phyloP scores from a whole-genome alignment of 2,888 invertebrate genomes.

The Protodeltote pygarga region DNA sequence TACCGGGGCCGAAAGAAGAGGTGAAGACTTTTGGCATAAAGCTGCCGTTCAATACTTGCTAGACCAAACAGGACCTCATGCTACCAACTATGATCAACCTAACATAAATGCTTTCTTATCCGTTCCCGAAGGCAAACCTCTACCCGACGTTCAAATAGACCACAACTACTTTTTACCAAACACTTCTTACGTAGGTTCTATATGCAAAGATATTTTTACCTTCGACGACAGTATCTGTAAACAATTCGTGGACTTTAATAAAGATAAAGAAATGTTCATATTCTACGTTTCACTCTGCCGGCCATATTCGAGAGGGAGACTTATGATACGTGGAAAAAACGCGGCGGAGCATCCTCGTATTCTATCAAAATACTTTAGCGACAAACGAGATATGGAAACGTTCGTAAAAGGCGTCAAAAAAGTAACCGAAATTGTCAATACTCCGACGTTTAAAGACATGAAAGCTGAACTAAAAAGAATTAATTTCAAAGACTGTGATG shows the following conservation, averaged over 20 bases:
- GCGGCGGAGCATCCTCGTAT: constrained; percentile 72
- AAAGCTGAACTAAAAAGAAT: constrained; percentile 73
- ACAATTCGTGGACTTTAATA: constrained; percentile 70
- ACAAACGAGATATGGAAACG: constrained; percentile 68
- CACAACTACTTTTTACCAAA: constrained; percentile 79
- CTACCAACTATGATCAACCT: constrained; percentile 78
- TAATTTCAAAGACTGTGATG: constrained; percentile 68
- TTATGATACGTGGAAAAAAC: constrained; percentile 65
- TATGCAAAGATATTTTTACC: constrained; percentile 67
- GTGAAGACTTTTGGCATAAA: constrained; percentile 69
- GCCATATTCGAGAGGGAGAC: constrained; percentile 72
- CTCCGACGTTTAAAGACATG: constrained; percentile 64
- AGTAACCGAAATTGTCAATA: constrained; percentile 68
- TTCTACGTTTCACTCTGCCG: constrained; percentile 75
- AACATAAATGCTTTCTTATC: constrained; percentile 79
- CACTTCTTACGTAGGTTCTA: constrained; percentile 67
- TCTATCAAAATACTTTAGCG: constrained; percentile 74
- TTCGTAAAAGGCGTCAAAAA: constrained; percentile 69
- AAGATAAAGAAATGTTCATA: constrained; percentile 72
- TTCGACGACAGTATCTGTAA: constrained; percentile 71
- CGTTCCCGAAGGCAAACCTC: constrained; percentile 59
- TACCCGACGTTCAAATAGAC: constrained; percentile 80
- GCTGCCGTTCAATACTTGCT: constrained; percentile 75
- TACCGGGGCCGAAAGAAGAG: constrained; percentile 65
- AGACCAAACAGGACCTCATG: constrained; percentile 72